These are phyloP conservation scores for Camponotus pennsylvanicus DNA, from an alignment of 1,140 invertebrate genomes.

Conservation along the genomic window DNA sequence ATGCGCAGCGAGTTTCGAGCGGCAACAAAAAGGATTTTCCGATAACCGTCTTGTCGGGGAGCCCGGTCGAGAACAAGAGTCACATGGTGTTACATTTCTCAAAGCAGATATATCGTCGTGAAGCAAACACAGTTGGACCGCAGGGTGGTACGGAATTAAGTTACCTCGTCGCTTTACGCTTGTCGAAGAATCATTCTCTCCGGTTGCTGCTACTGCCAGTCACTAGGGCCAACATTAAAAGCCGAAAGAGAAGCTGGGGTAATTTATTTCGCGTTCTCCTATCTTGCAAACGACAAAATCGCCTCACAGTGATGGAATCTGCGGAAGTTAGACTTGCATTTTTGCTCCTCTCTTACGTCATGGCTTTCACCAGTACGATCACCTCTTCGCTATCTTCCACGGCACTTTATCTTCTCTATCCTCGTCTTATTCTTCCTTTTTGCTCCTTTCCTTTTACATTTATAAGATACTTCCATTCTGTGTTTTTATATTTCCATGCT, in stretches of 20 bases:
- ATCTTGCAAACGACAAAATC: slow-evolving; percentile 56
- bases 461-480: neutral
- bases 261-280: slow-evolving; percentile 55
- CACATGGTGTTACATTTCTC: slow-evolving; percentile 10
- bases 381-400: neutral
- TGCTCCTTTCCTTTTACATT: neutral
- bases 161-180: slow-evolving; percentile 56
- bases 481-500: neutral
- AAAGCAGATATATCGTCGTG: neutral
- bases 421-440: neutral
- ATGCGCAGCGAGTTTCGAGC: neutral
- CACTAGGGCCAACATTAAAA: neutral
- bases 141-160: slow-evolving; percentile 62
- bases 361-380: neutral
- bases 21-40: slow-evolving; percentile 32
- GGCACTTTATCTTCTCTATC: neutral
- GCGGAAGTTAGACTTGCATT: slow-evolving; percentile 21
- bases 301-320: neutral
- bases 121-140: no score
- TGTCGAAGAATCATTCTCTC: slow-evolving; percentile 60
- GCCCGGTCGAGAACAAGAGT: neutral
- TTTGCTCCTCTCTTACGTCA: neutral
- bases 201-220: neutral
- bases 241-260: neutral
- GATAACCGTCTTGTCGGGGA: slow-evolving; percentile 20